Conservation (phyloP, 2,888 invertebrate species). For the Maniola hyperantus region DNA sequence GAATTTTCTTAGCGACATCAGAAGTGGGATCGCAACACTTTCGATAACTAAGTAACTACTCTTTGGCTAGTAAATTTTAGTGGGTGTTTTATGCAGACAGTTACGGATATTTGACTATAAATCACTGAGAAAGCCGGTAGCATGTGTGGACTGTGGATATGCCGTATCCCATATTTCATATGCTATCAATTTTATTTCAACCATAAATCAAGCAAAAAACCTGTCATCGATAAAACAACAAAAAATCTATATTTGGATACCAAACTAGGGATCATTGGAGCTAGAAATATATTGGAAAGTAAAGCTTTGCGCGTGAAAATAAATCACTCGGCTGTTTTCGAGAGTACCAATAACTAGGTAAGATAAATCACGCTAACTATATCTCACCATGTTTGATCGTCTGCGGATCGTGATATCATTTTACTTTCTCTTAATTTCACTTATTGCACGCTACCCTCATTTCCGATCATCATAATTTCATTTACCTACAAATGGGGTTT, state of each 20-base stretch:
- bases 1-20: not conserved
- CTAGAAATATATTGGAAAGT: constrained; percentile 6
- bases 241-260: not conserved
- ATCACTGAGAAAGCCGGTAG: not conserved
- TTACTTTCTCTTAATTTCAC: constrained; percentile 39
- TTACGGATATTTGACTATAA: not conserved
- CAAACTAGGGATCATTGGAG: not conserved
- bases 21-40: not conserved
- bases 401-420: constrained; percentile 37
- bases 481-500: constrained; percentile 1
- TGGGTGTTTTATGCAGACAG: not conserved
- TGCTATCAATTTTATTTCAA: not conserved
- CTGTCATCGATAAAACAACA: not conserved
- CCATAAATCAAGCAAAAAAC: not conserved
- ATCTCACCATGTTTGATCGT: constrained; percentile 30
- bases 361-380: constrained; percentile 38
- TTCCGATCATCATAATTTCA: constrained; percentile 1
- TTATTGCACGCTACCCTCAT: constrained; percentile 24
- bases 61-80: not conserved
- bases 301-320: constrained; percentile 5
- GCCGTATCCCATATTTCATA: not conserved
- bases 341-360: constrained; percentile 23
- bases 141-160: not conserved
- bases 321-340: constrained; percentile 18
- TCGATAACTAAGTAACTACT: too few species aligned